Base-by-base conservation (phyloP, 2,888 invertebrate genomes). In the Amphipyra berbera region DNA sequence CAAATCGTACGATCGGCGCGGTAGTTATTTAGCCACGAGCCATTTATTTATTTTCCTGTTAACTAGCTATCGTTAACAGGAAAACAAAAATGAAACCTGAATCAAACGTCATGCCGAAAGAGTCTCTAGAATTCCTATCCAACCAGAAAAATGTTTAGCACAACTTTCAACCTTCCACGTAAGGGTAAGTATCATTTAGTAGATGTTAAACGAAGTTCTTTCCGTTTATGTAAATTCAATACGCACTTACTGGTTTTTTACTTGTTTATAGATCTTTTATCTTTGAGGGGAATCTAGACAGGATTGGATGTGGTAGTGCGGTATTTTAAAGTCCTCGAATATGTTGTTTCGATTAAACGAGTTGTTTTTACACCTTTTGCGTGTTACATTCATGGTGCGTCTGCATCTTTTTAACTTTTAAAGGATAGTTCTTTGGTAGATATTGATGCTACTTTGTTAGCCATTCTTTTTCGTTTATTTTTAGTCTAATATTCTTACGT, bases 61-160 rank as follows among this genome's bases (percentile, higher is more conserved):
- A n/a, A 12, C 1, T 0, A 35, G 6, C 1, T 14, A 9, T 49
- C 41, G 10, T 33, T 33, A 40, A 49, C 45, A 38, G 30, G n/a
- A 38, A 14, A 41, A n/a, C 1, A 54, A 69, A 15, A 54, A n/a
- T 21, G 46, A 50, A 33, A 49, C 12, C 42, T 42, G 21, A 21
- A 21, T 3, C 45, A 60, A 38, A 50, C 37, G 49, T 45, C 37
- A 49, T 14, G 47, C 47, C 27, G 8, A 12, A 47, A 42, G 49
- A 57, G 15, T 59, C 21, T 8, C 9, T 0, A 27, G 21, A 42
- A 66, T 78, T 67, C 12, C 13, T 61, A 60, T 76, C 67, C 64
- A 74, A 77, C 77, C 75, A 74, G 66, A 76, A 76, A 77, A 78
- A 76, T 67, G 54, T 69, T 75, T 65, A 68, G 58, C 59, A 60